Evolutionary conservation across 2,113 vertebrate species (phyloP).

Genomic region (Oriolus oriolus): DNA sequence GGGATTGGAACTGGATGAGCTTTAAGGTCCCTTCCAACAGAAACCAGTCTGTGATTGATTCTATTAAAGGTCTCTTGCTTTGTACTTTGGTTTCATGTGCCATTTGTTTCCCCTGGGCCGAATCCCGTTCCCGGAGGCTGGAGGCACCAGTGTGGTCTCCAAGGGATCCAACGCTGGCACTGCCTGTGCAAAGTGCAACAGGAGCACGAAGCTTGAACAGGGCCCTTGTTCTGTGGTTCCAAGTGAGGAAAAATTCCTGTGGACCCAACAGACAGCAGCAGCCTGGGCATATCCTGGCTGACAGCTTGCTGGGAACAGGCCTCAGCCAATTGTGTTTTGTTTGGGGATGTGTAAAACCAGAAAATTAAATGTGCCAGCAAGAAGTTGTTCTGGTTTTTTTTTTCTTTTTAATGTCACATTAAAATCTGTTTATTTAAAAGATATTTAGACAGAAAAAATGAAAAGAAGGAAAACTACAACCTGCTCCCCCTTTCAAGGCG

Average conservation of each 20-base stretch:
- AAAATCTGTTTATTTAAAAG: not conserved
- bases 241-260: not conserved
- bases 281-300: not conserved
- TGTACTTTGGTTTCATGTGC: not conserved
- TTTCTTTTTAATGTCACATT: not conserved
- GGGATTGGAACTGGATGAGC: not conserved
- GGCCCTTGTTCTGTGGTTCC: not conserved
- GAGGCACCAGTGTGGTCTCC: not conserved
- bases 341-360: not conserved
- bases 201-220: not conserved
- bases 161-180: not conserved
- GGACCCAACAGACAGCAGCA: not conserved
- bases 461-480: not conserved
- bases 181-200: not conserved
- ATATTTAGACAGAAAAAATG: not conserved
- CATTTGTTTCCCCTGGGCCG: not conserved
- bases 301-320: not conserved
- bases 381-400: not conserved
- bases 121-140: accelerated
- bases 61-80: not conserved
- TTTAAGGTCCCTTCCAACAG: not conserved
- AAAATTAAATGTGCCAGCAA: not conserved
- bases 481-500: not conserved
- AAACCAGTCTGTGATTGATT: not conserved
- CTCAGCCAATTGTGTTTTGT: not conserved